Percentiles rank a stretch among this genome's conserved stretches.
phyloP scores from a whole-genome alignment of 2,888 invertebrate species.

The Euproctis similis region DNA sequence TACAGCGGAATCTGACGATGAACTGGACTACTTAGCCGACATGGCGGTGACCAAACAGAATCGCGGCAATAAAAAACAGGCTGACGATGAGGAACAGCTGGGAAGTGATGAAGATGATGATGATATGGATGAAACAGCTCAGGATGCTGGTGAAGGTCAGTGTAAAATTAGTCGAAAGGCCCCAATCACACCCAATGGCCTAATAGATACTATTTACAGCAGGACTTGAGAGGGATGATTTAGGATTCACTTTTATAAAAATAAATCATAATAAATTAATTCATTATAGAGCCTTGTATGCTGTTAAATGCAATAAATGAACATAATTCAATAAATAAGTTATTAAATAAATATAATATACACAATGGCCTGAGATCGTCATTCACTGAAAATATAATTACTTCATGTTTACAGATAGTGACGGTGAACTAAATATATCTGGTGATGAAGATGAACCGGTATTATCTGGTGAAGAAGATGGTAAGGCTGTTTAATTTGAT shows the following conservation, averaged over 20 bases:
- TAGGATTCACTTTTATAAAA: too few relatives aligned
- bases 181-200: too few relatives aligned
- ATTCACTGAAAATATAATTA: too few relatives aligned
- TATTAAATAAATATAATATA: too few relatives aligned
- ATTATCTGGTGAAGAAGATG: constrained; percentile 62
- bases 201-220: too few relatives aligned
- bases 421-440: constrained; percentile 57
- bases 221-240: too few relatives aligned
- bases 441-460: constrained; percentile 60
- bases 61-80: constrained; percentile 31
- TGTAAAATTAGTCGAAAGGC: too few relatives aligned
- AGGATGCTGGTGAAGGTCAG: neutral
- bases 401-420: constrained; percentile 34
- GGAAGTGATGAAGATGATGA: constrained; percentile 55
- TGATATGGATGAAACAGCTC: constrained; percentile 32
- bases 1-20: constrained; percentile 58
- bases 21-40: constrained; percentile 81
- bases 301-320: too few relatives aligned
- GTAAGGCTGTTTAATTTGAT: constrained; percentile 27
- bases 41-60: constrained; percentile 58
- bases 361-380: too few relatives aligned
- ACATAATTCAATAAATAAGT: too few relatives aligned
- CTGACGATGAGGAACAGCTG: constrained; percentile 30
- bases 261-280: too few relatives aligned
- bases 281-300: too few relatives aligned